Conservation (phyloP, 2,113 vertebrate genomes). For the Kobus ellipsiprymnus region DNA sequence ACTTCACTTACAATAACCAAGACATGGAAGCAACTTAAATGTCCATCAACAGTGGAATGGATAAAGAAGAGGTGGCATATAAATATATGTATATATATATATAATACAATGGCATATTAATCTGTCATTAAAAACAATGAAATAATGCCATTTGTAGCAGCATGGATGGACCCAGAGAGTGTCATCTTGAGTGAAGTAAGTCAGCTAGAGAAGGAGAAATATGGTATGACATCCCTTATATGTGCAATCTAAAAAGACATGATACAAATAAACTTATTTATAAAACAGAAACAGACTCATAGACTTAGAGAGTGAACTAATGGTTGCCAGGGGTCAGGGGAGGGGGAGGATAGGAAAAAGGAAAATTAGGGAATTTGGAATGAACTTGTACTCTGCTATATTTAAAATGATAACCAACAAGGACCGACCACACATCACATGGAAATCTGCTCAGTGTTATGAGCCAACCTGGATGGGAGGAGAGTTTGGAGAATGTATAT, state of each 20-base stretch:
- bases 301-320: background rate
- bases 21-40: background rate
- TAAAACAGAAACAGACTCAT: background rate
- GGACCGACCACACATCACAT: background rate
- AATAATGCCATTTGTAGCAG: background rate
- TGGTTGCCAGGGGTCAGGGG: background rate
- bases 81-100: background rate
- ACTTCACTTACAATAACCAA: background rate
- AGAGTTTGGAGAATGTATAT: background rate
- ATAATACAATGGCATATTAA: background rate
- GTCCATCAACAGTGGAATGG: background rate
- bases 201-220: background rate
- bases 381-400: background rate
- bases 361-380: background rate
- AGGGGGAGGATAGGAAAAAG: background rate
- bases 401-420: background rate
- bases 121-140: background rate
- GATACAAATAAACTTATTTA: background rate
- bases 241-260: background rate
- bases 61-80: background rate
- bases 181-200: background rate
- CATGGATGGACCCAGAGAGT: background rate
- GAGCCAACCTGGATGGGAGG: background rate
- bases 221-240: background rate
- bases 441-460: background rate